Base-by-base conservation (phyloP, 1,140 invertebrate species). In the Leptinotarsa defecta region DNA sequence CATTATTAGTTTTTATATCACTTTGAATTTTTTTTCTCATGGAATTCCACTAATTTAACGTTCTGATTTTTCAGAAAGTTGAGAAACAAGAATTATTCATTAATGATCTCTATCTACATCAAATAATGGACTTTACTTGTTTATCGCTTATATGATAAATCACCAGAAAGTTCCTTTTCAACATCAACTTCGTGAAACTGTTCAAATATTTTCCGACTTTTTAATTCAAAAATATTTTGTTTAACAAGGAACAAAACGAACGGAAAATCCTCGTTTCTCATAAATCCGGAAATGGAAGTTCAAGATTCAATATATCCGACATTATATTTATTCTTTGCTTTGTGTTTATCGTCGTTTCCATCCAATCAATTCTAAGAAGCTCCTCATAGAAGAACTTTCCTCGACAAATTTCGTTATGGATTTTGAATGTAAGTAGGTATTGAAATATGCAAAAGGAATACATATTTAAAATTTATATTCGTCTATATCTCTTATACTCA, bases 221-320 rank as follows among this genome's bases (percentile, higher is more conserved):
- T 57, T 57, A 15, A 57, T 57, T 57, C 52, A 3, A 6, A 8
- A n/a, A 57, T 57, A 57, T 57, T 57, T 57, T 57, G 52, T 57
- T 17, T 15, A 57, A n/a, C 52, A 57, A 57, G 52, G 2, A 57
- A 19, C 52, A 57, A 13, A 57, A 57, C 52, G 6, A 57, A 57
- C 52, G 17, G n/a, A 17, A 57, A n/a, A 57, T 57, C 52, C 52
- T 57, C 52, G 52, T 57, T 57, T 57, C 52, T 57, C 52, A 57
- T 57, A 57, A 57, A 57, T 57, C 52, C 52, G 52, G 52, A 57
- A 57, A 57, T 57, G 52, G 52, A 57, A 57, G 52, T 57, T 57
- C 52, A 19, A 57, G 52, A 57, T 57, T 57, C 17, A n/a, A 57
- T 57, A 57, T 57, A 57, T 57, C 2, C 52, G 52, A 57, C 52